Conservation (phyloP, 2,888 invertebrate genomes). For the Spicauda simplicius region DNA sequence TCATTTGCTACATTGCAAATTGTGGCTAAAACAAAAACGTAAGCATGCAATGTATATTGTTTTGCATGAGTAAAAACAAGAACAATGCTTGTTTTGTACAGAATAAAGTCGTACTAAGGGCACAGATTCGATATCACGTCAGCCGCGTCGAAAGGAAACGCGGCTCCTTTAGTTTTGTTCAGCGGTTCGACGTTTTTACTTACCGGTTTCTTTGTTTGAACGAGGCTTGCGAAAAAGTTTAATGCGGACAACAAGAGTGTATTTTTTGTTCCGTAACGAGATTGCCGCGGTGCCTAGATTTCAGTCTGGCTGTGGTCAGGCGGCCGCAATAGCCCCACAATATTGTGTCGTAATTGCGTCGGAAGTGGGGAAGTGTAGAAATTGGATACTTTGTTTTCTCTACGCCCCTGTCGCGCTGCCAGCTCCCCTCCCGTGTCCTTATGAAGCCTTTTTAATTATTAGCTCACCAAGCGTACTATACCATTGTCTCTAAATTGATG, state of each 20-base stretch:
- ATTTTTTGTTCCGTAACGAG: conserved; percentile 78
- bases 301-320: conserved; percentile 70
- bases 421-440: conserved; percentile 52
- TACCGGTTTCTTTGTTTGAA: conserved; percentile 66
- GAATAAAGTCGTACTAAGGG: too few species aligned
- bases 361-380: conserved; percentile 79
- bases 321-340: conserved; percentile 57
- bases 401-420: conserved; percentile 53
- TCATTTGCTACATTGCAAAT: too few species aligned
- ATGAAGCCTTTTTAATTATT: conserved; percentile 77
- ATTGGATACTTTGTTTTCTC: conserved; percentile 77
- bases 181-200: conserved; percentile 34
- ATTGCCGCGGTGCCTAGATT: conserved; percentile 69
- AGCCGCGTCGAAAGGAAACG: conserved; percentile 38
- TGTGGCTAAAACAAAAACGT: too few species aligned
- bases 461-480: conserved; percentile 57
- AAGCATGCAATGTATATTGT: too few species aligned
- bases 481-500: conserved; percentile 46
- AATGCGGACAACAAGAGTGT: conserved; percentile 67
- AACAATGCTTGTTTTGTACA: too few species aligned
- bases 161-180: conserved; percentile 38
- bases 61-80: too few species aligned
- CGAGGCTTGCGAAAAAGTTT: conserved; percentile 71
- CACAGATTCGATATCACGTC: conserved; percentile 14
- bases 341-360: conserved; percentile 77